Conservation (phyloP, 2,888 invertebrate species). For the Pilophorus perplexus region DNA sequence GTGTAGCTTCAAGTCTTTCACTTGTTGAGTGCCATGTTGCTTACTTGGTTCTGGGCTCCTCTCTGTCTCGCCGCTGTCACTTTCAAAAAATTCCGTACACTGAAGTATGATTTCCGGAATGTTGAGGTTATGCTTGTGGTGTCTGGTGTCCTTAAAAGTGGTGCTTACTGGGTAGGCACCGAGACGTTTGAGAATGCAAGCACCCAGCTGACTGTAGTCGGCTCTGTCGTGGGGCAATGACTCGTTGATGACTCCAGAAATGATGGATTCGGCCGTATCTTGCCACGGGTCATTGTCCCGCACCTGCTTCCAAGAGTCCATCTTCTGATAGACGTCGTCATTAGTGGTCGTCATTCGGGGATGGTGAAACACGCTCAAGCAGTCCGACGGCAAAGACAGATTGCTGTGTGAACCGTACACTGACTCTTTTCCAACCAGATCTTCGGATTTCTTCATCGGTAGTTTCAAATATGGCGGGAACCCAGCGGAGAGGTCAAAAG, state of each 20-base stretch:
- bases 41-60: too few relatives aligned
- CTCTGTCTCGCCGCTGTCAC: not conserved
- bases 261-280: constrained; percentile 3
- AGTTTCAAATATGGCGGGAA: constrained; percentile 17
- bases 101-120: constrained; percentile 13
- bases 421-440: not conserved
- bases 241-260: constrained; percentile 21
- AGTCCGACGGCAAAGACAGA: not conserved
- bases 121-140: not conserved
- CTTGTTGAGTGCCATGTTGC: not conserved
- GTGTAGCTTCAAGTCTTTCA: too few relatives aligned
- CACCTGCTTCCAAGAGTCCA: not conserved
- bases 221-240: constrained; percentile 13
- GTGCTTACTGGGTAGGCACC: not conserved
- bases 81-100: constrained; percentile 22
- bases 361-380: not conserved
- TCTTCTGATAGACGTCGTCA: not conserved
- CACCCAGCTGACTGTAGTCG: constrained; percentile 19
- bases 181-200: constrained; percentile 24
- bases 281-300: not conserved
- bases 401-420: constrained; percentile 2
- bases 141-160: not conserved
- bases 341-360: not conserved
- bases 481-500: constrained; percentile 1
- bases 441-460: not conserved